These are phyloP conservation scores for Drosophila pectinifera DNA, from an alignment of 1,140 invertebrate species.

Conservation along the genomic window DNA sequence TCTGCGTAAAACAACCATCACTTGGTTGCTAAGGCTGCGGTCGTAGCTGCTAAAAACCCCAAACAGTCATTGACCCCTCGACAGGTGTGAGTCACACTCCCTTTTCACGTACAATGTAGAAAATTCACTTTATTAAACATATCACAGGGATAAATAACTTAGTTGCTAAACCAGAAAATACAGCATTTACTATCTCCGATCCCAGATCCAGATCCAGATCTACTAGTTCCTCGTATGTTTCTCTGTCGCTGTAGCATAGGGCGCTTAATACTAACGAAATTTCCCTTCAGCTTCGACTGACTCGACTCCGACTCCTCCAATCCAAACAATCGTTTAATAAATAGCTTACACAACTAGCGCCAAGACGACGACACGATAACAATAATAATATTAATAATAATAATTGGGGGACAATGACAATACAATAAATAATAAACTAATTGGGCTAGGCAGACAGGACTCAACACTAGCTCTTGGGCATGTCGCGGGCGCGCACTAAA, in stretches of 20 bases:
- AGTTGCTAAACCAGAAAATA: constrained; percentile 72
- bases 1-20: too few relatives aligned
- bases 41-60: neutral
- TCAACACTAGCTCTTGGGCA: constrained; percentile 79
- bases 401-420: constrained; percentile 65
- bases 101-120: constrained; percentile 21
- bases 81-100: constrained; percentile 16
- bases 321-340: constrained; percentile 64
- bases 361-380: constrained; percentile 60
- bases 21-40: constrained; percentile 16
- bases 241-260: constrained; percentile 49
- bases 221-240: constrained; percentile 40
- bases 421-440: constrained; percentile 78
- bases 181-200: constrained; percentile 43
- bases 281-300: constrained; percentile 49
- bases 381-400: constrained; percentile 61
- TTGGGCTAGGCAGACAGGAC: constrained; percentile 53
- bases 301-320: constrained; percentile 30
- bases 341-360: constrained; percentile 72
- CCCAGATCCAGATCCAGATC: constrained; percentile 27
- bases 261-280: constrained; percentile 56
- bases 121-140: constrained; percentile 80
- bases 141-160: constrained; percentile 84
- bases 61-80: constrained; percentile 15
- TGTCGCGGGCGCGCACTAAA: constrained; percentile 87